Conservation (phyloP, 2,113 vertebrate species). For the Ptychochromis oligacanthus region DNA sequence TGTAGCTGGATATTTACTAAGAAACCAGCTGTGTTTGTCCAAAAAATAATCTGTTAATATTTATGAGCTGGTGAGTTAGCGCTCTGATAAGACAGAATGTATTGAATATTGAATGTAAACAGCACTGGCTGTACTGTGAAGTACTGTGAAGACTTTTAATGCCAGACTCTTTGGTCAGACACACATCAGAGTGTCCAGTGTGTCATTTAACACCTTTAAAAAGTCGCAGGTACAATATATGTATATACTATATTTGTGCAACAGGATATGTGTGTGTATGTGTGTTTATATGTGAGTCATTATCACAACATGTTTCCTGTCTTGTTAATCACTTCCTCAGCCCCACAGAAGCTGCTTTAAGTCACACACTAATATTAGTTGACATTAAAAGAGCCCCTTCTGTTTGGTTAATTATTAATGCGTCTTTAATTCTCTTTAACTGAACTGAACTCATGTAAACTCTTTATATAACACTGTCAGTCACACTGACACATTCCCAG, state of each 20-base stretch:
- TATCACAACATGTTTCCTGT: conserved; percentile 63
- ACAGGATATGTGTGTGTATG: conserved; percentile 28
- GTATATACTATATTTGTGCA: not conserved
- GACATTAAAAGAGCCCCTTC: conserved; percentile 35
- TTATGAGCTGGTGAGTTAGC: not conserved
- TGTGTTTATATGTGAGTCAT: conserved; percentile 61
- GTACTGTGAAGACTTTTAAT: no score
- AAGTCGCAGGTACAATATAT: conserved; percentile 61
- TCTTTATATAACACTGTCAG: conserved; percentile 19
- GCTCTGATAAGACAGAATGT: not conserved
- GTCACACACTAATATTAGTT: conserved; percentile 61
- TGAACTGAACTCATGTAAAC: not conserved
- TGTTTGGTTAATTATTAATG: conserved; percentile 22
- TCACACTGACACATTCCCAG: conserved; percentile 7
- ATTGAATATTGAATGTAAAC: not conserved
- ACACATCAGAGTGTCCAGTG: not conserved
- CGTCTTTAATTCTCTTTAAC: conserved; percentile 12
- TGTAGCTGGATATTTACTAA: not conserved
- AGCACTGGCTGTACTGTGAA: not conserved
- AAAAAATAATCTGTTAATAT: not conserved
- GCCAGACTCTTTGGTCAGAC: not conserved
- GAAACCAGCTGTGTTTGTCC: conserved; percentile 27
- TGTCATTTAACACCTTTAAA: conserved; percentile 6
- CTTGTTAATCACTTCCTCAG: conserved; percentile 66
- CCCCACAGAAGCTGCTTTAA: conserved; percentile 39